Evolutionary conservation across 2,888 invertebrate genomes (phyloP), one percentile per base, ranked within the genome.

Genomic region (Reticulitermes lucifugus): DNA sequence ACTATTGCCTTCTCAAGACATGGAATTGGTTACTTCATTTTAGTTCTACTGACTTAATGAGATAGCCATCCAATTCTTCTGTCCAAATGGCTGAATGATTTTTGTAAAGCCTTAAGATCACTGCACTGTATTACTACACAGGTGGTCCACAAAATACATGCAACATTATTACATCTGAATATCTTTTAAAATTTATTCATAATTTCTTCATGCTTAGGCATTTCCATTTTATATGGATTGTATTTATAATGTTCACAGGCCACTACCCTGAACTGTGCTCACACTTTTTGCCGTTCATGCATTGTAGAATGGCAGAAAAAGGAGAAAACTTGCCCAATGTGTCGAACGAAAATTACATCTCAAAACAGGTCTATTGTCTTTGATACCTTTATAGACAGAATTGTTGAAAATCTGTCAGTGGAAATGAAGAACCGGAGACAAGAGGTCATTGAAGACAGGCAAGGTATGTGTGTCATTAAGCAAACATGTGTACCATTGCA

Each of bases 211-310:
- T 35, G 3, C 35, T 35, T 35, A 35, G 35, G 35, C 35, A 35
- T 35, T 35, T 35, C 35, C 35, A 35, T 35, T 35, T 35, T 35
- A 35, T 35, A 35, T 35, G 35, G 35, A 35, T 35, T 35, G 35
- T 18, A 12, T 55, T 55, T 55, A 70, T 75, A 75, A 35, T 35
- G 35, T 35, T 87, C 87, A 29, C 88, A 92, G 89, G 94, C 96
- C 0, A 93, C 93, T 6, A 94, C 95, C 0, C 90, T 96, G 22
- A 94, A 93, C 89, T 96, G 96, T 89, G 94, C 94, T 0, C 96
- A 96, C 88, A 94, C 95, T 0, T 96, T 95, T 89, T 96, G 96
- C 89, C 92, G 93, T 86, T 92, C 93, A 88, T 96, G 96, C 88
- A 95, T 96, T 86, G 90, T 91, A 0, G 91, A 91, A 88, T 96